phyloP scores from a whole-genome alignment of 1,140 invertebrate genomes.

The Procambarus virginalis region DNA sequence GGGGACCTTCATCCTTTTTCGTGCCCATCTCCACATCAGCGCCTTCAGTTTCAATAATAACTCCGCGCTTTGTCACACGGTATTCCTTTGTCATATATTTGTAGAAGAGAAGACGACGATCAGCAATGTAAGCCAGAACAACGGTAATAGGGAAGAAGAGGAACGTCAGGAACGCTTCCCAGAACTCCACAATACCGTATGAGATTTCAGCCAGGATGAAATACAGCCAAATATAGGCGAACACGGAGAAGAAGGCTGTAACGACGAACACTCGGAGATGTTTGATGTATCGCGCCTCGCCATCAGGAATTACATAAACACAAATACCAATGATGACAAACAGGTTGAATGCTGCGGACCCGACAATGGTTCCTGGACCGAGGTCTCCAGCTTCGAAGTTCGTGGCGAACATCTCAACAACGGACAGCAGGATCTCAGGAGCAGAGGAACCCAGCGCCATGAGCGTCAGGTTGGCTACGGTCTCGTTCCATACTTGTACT shows the following conservation, averaged over 20 bases:
- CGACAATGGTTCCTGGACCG: constrained; percentile 96
- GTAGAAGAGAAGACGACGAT: constrained; percentile 91
- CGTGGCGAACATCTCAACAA: constrained; percentile 96
- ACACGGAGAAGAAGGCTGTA: constrained; percentile 97
- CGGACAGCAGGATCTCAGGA: constrained; percentile 97
- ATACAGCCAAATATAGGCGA: constrained; percentile 99
- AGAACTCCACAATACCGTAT: constrained; percentile 91
- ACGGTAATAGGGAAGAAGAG: constrained; percentile 97
- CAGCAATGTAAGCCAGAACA: constrained; percentile 96
- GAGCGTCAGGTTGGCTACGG: constrained; percentile 97
- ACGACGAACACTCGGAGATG: constrained; percentile 98
- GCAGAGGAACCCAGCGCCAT: constrained; percentile 99
- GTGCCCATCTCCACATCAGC: constrained; percentile 82
- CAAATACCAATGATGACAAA: constrained; percentile 98
- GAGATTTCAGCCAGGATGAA: constrained; percentile 92
- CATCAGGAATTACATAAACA: constrained; percentile 92
- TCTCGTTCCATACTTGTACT: constrained; percentile 92
- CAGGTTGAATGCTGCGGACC: constrained; percentile 98
- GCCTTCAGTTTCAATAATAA: constrained; percentile 89
- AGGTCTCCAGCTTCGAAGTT: constrained; percentile 96
- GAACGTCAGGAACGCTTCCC: constrained; percentile 97
- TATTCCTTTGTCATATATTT: constrained; percentile 94
- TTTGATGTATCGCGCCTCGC: constrained; percentile 94
- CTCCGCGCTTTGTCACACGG: constrained; percentile 91
- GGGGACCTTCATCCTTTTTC: constrained; percentile 74